Conservation (phyloP, 2,113 vertebrate species). For the Benitochromis conjunctus region DNA sequence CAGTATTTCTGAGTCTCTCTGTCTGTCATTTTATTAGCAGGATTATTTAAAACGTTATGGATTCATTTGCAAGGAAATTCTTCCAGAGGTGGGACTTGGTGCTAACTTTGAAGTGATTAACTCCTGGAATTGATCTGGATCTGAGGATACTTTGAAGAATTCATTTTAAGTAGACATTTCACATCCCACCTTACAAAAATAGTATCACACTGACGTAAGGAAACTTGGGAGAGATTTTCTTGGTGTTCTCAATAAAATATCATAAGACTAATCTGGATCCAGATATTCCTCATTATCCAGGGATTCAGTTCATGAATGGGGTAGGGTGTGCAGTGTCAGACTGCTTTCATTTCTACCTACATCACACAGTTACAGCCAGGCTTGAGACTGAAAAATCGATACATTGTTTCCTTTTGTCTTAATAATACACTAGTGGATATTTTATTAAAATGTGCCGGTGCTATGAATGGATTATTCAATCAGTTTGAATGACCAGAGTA, state of each 20-base stretch:
- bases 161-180: neutral
- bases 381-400: neutral
- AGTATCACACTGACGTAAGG: neutral
- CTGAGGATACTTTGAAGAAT: accelerated
- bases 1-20: accelerated
- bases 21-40: neutral
- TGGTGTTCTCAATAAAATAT: neutral
- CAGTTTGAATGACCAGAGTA: neutral
- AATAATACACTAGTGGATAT: neutral
- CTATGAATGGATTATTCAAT: neutral
- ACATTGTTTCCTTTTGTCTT: neutral
- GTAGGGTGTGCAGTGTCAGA: neutral
- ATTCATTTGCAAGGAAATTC: neutral
- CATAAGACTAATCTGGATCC: neutral
- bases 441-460: neutral
- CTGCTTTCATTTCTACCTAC: neutral
- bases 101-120: neutral
- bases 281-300: neutral
- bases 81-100: neutral
- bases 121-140: neutral
- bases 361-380: neutral
- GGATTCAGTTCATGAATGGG: neutral
- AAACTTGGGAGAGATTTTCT: neutral
- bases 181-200: neutral
- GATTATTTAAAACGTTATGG: neutral